These are phyloP conservation scores for Ips typographus DNA, from an alignment of 1,140 invertebrate species.

Conservation along the genomic window DNA sequence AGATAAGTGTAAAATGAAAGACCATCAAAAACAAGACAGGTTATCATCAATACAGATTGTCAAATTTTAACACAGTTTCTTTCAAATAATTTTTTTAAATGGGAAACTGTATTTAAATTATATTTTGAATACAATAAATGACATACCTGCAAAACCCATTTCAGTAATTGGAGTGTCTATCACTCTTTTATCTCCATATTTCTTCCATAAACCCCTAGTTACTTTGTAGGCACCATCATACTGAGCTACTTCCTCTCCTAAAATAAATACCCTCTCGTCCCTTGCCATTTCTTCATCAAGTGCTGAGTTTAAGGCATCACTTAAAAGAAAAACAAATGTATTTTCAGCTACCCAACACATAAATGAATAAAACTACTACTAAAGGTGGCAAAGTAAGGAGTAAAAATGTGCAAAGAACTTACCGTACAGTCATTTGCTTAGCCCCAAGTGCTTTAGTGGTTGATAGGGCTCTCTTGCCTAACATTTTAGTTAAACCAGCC, in stretches of 20 bases:
- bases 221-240: conserved; percentile 99
- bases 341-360: background rate
- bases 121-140: background rate
- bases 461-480: conserved; percentile 55
- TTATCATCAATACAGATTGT: too few species aligned
- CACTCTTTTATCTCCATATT: conserved; percentile 95
- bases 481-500: conserved; percentile 24
- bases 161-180: conserved; percentile 99
- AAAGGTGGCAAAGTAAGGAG: background rate
- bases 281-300: conserved; percentile 96
- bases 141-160: conserved; percentile 87
- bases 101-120: too few species aligned
- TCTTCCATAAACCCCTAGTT: conserved; percentile 93
- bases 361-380: background rate
- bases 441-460: conserved; percentile 59
- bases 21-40: too few species aligned
- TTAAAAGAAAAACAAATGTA: conserved; percentile 7
- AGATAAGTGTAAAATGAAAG: too few species aligned
- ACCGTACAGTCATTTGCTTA: conserved; percentile 79
- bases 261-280: conserved; percentile 91
- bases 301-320: conserved; percentile 96
- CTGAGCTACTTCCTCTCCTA: conserved; percentile 96
- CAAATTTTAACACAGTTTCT: too few species aligned
- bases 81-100: too few species aligned
- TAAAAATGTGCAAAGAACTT: background rate